Base-by-base conservation (phyloP, 2,797 vertebrate genomes). In the Pempheris klunzingeri region DNA sequence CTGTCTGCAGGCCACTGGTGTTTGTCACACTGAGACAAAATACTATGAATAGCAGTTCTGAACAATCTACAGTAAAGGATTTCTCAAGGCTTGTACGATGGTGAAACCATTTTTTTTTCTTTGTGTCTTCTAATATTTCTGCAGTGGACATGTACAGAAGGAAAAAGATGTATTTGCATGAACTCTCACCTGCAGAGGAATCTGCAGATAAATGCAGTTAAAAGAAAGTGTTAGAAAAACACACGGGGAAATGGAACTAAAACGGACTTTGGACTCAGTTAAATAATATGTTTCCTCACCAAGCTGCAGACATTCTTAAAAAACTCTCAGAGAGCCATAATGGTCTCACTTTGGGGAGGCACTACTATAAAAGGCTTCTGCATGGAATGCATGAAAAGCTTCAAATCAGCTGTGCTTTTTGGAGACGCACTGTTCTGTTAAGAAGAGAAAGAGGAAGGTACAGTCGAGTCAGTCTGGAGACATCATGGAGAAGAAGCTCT, bases 1-100 rank as follows among this genome's bases (percentile, higher is more conserved):
- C 85, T 88, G 90, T 88, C 87, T 91, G 88, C 66, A 78, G 30
- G 66, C 50, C 47, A 24, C 3, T 15, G 41, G 12, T 64, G 82
- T 81, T 77, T 57, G 44, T 62, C 81, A 53, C 61, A 41, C 11
- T 15, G 24, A 83, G 46, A 80, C 54, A n/a, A 30, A 58, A 61
- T 4, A n/a, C 62, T 43, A 50, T 9, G 38, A 69, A 64, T 13
- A 28, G 50, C 43, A 14, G 28, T 32, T 52, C 36, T 22, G 30
- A 68, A 59, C n/a, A 64, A 59, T 10, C 8, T 7, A 6, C 22
- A 74, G 28, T 11, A 7, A 26, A 53, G 11, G 4, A 28, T 55
- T 36, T 72, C 30, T 69, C 30, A 11, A 49, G 12, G 4, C 7
- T 26, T 18, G 4, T 4, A 12, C 7, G 6, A 22, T 28, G 1